Conservation (phyloP, 2,113 vertebrate species). For the Circaetus gallicus region DNA sequence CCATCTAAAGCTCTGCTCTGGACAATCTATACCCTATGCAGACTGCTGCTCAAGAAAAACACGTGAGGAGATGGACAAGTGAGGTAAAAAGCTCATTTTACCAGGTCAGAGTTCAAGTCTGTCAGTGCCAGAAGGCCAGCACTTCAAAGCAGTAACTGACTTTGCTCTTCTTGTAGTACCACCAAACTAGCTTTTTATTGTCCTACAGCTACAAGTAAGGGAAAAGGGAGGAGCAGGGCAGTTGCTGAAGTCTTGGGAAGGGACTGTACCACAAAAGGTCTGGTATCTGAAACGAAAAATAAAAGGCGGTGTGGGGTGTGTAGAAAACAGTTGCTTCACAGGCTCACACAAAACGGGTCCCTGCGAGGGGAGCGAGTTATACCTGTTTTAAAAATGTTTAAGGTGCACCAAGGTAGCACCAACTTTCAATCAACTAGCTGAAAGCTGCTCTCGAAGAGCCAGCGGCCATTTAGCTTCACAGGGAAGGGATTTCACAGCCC, state of each 20-base stretch:
- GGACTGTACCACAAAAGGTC: background rate
- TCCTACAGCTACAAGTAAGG: background rate
- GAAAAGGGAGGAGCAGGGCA: rapidly evolving
- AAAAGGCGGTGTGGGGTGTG: background rate
- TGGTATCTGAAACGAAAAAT: background rate
- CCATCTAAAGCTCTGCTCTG: background rate
- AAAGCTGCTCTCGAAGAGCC: background rate
- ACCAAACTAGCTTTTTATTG: background rate
- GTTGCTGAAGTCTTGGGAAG: background rate
- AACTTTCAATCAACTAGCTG: background rate
- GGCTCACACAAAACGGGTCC: rapidly evolving
- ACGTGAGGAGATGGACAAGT: background rate
- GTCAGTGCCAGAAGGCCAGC: background rate
- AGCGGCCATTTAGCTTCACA: background rate
- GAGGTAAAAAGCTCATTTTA: background rate
- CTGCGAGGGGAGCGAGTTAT: rapidly evolving
- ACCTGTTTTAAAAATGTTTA: background rate
- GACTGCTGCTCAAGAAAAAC: background rate
- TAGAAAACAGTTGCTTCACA: background rate
- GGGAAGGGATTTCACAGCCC: background rate
- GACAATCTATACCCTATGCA: background rate
- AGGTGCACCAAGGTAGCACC: background rate
- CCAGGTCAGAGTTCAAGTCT: background rate
- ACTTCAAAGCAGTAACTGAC: background rate
- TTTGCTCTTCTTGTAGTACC: background rate